Conservation (phyloP, 1,140 invertebrate species). For the Helicoverpa armigera region DNA sequence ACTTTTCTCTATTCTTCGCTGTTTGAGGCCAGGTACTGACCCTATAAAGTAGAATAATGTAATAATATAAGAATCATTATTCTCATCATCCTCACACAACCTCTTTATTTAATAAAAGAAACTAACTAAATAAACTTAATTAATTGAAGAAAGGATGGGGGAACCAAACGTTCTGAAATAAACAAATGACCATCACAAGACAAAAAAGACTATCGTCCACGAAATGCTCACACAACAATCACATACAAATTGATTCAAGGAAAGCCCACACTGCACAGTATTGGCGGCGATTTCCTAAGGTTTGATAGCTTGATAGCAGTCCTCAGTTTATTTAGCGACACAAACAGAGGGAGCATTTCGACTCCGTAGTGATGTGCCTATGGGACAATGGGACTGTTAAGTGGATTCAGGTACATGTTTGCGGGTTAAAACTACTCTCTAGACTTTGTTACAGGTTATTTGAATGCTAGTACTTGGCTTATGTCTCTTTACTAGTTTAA, state of each 20-base stretch:
- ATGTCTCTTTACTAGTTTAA: no score
- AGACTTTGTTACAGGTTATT: background rate
- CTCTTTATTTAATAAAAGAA: no score
- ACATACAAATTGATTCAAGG: conserved; percentile 36
- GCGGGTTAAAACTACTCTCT: background rate
- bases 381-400: background rate
- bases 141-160: no score
- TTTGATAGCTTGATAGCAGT: conserved; percentile 49
- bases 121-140: no score
- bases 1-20: no score
- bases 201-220: background rate
- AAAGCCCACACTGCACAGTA: conserved; percentile 18
- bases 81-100: no score
- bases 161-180: no score
- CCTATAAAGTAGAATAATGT: no score
- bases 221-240: background rate
- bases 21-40: no score
- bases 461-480: background rate
- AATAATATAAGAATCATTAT: no score
- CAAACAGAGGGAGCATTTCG: conserved; percentile 33
- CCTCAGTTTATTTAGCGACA: conserved; percentile 45
- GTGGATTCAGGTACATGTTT: background rate
- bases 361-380: conserved; percentile 6
- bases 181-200: background rate
- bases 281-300: conserved; percentile 49